Percentiles rank a stretch among this genome's conserved stretches.
These are phyloP conservation scores for Drosophila leontia DNA, from an alignment of 1,140 invertebrate species.

Conservation along the genomic window DNA sequence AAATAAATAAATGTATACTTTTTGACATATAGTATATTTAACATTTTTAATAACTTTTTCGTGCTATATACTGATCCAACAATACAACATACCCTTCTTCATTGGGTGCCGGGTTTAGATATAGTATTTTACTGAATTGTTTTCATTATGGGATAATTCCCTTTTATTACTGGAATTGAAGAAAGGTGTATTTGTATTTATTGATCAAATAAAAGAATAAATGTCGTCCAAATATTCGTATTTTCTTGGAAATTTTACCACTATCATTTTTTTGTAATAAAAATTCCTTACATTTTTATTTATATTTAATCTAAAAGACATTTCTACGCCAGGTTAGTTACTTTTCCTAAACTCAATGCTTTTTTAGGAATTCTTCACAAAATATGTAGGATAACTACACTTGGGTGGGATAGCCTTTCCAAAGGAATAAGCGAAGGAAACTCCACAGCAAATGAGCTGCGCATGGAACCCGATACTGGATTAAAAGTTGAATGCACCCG, in stretches of 20 bases:
- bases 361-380: not conserved
- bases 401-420: not conserved
- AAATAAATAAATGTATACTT: not conserved
- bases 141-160: not conserved
- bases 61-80: not conserved
- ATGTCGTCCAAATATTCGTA: too few relatives aligned
- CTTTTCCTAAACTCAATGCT: not conserved
- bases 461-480: conserved; percentile 12
- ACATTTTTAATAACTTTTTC: too few relatives aligned
- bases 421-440: conserved; percentile 1
- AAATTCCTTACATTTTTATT: too few relatives aligned
- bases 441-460: conserved; percentile 11
- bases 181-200: too few relatives aligned
- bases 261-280: too few relatives aligned
- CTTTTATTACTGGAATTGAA: not conserved
- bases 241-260: too few relatives aligned
- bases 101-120: too few relatives aligned
- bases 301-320: too few relatives aligned
- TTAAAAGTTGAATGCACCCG: conserved; percentile 22
- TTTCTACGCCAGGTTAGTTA: not conserved
- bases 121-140: too few relatives aligned
- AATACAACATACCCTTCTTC: not conserved
- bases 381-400: not conserved
- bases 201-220: too few relatives aligned
- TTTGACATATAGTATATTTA: not conserved